phyloP scores from a whole-genome alignment of 2,888 invertebrate genomes.

The Perdita meconis region DNA sequence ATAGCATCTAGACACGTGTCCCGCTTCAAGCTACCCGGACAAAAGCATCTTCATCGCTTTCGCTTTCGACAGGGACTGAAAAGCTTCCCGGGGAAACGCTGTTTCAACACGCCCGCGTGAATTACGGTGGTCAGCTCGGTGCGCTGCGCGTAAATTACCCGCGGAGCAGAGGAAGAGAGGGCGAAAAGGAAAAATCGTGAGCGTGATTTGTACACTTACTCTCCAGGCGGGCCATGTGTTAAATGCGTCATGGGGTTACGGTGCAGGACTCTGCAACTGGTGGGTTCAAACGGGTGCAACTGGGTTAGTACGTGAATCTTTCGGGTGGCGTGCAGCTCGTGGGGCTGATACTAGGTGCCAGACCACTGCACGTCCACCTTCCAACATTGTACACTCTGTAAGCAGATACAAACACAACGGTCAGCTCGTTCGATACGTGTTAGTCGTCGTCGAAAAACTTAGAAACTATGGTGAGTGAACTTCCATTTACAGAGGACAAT shows the following conservation, averaged over 20 bases:
- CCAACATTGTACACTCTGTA: conserved; percentile 77
- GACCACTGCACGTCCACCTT: conserved; percentile 77
- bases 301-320: conserved; percentile 79
- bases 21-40: too few relatives aligned
- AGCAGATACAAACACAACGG: conserved; percentile 63
- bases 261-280: conserved; percentile 70
- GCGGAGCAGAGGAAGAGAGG: too few relatives aligned
- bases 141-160: background rate
- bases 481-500: too few relatives aligned
- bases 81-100: too few relatives aligned
- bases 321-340: conserved; percentile 78
- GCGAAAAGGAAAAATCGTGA: conserved; percentile 30
- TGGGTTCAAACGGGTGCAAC: conserved; percentile 78
- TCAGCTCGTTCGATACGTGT: background rate
- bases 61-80: too few relatives aligned
- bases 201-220: conserved; percentile 76
- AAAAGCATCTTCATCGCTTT: too few relatives aligned
- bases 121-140: background rate
- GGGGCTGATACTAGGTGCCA: conserved; percentile 76
- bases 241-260: conserved; percentile 75
- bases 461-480: too few relatives aligned
- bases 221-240: conserved; percentile 81
- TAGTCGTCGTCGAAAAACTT: too few relatives aligned
- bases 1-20: too few relatives aligned
- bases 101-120: background rate